Conservation (phyloP, 92 coral and sea anemone genomes). For the Phymanthus crucifer region DNA sequence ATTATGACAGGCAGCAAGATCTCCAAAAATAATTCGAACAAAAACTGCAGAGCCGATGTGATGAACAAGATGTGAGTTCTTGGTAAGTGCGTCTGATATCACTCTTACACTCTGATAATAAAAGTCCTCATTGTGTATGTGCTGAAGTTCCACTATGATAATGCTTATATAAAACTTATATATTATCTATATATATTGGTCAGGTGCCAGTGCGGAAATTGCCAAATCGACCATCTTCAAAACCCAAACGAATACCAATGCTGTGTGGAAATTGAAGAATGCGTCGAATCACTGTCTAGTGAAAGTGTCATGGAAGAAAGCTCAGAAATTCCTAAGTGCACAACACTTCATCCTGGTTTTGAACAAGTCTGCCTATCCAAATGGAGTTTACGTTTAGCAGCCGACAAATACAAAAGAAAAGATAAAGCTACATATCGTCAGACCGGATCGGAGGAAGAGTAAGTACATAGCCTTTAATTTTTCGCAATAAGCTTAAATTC, state of each 20-base stretch:
- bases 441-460: constrained; percentile 56
- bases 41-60: constrained; percentile 50
- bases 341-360: constrained; percentile 55
- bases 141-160: not conserved
- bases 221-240: constrained; percentile 37
- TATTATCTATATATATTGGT: not conserved
- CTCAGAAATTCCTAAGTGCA: constrained; percentile 36
- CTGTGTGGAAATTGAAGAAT: constrained; percentile 47
- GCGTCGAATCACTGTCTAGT: constrained; percentile 38
- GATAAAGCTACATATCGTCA: constrained; percentile 52
- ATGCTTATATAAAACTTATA: not conserved
- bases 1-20: constrained; percentile 43
- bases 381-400: constrained; percentile 65
- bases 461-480: not conserved
- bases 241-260: constrained; percentile 55
- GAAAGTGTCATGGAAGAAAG: constrained; percentile 36
- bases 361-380: constrained; percentile 51
- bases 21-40: constrained; percentile 46
- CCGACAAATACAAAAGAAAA: constrained; percentile 50
- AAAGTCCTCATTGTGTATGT: too few species aligned
- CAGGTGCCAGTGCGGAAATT: constrained; percentile 66
- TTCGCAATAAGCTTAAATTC: not conserved
- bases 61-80: constrained; percentile 39
- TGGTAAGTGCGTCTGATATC: constrained; percentile 22
- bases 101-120: not conserved